phyloP scores from a whole-genome alignment of 35 echinoderm and acorn worm species.

The Amphiura filiformis region DNA sequence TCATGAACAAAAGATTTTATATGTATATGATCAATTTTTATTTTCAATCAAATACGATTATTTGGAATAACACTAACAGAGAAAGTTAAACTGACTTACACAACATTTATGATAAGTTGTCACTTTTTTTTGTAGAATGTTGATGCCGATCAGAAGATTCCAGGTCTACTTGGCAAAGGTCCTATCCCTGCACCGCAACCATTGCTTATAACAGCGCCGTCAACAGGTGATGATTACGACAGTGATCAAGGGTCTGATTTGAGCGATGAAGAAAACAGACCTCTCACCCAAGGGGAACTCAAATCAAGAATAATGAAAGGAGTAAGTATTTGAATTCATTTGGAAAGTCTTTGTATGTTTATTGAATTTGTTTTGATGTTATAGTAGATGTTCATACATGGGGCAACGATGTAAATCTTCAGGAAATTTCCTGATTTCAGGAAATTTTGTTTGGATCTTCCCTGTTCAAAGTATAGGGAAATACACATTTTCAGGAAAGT shows the following conservation, averaged over 20 bases:
- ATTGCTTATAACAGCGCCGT: constrained; percentile 83
- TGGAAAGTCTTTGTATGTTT: neutral
- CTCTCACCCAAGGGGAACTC: constrained; percentile 83
- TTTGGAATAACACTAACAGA: too few relatives aligned
- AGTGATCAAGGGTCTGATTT: constrained; percentile 96
- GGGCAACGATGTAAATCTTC: too few relatives aligned
- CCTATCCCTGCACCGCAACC: constrained; percentile 80
- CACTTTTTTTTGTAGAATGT: constrained; percentile 5
- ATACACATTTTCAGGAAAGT: too few relatives aligned
- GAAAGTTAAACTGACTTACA: too few relatives aligned
- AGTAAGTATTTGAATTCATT: constrained; percentile 54
- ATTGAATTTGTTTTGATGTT: neutral
- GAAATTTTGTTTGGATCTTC: too few relatives aligned
- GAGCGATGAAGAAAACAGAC: constrained; percentile 92
- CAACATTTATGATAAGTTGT: too few relatives aligned
- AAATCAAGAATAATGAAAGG: constrained; percentile 91
- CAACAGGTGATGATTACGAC: constrained; percentile 96
- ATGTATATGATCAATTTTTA: too few relatives aligned
- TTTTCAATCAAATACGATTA: too few relatives aligned
- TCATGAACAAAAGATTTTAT: too few relatives aligned
- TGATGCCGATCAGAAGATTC: constrained; percentile 55
- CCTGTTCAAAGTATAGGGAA: too few relatives aligned
- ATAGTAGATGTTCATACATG: neutral
- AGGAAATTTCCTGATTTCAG: too few relatives aligned
- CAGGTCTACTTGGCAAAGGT: constrained; percentile 88